Conservation (phyloP, 2,113 vertebrate genomes). For the Numenius arquata region DNA sequence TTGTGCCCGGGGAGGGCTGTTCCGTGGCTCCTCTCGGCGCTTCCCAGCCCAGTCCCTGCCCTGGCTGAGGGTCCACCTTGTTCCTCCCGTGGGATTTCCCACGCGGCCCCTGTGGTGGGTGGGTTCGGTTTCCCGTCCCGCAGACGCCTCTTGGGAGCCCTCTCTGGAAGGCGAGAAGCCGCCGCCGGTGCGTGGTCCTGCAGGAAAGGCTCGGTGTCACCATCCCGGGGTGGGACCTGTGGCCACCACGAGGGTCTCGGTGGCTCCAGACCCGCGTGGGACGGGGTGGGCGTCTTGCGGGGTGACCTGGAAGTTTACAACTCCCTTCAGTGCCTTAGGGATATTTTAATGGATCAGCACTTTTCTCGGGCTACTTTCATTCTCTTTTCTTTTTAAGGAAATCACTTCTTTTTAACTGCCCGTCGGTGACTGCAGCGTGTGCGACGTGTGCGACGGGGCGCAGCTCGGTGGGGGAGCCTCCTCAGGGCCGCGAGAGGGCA, state of each 20-base stretch:
- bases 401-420: not conserved
- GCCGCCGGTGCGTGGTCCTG: not conserved
- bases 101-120: accelerated
- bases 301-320: not conserved
- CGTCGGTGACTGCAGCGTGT: not conserved
- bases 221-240: accelerated
- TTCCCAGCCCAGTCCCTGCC: accelerated
- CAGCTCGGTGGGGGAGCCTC: not conserved
- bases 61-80: not conserved
- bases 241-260: accelerated
- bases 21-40: not conserved
- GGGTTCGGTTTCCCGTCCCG: not conserved
- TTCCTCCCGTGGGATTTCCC: accelerated
- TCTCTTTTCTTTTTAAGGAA: not conserved
- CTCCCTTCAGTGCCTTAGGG: slow-evolving; percentile 61
- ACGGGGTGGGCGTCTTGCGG: accelerated
- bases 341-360: not conserved
- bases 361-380: not conserved
- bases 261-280: not conserved
- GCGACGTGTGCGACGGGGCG: no score
- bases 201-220: accelerated
- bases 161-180: not conserved
- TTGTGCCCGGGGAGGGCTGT: not conserved
- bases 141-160: accelerated
- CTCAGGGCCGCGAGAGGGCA: not conserved